A percentile compares a stretch with the other conserved stretches of the same genome.
Evolutionary conservation across 2,888 invertebrate species (phyloP).

Genomic region (Perithous albicinctus): DNA sequence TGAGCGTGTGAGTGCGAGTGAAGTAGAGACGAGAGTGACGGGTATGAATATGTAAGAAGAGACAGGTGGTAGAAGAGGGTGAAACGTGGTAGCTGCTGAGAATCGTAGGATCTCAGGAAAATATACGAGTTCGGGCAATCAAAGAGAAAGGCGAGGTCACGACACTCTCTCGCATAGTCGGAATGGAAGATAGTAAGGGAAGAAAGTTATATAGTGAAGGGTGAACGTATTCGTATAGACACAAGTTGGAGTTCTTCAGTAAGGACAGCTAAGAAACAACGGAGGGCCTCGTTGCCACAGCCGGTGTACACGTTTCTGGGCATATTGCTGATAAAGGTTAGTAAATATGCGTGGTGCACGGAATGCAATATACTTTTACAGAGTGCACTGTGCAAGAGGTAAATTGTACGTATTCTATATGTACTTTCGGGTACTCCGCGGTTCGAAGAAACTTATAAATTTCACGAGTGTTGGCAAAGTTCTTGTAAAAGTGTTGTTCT

Average conservation of each 20-base stretch:
- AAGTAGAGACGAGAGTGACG: not conserved
- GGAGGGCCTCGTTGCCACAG: no score
- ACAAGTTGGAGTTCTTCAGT: not conserved
- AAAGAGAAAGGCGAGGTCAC: conserved; percentile 10
- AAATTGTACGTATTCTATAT: not conserved
- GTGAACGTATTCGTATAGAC: not conserved
- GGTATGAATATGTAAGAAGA: conserved; percentile 1
- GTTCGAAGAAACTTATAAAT: conserved; percentile 5
- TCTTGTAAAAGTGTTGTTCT: conserved; percentile 3
- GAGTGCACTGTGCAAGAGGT: not conserved
- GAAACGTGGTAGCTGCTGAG: not conserved
- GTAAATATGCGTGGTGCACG: not conserved
- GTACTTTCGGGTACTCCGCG: not conserved
- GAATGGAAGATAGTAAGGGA: not conserved
- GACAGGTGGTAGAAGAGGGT: not conserved
- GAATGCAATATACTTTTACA: conserved; percentile 1
- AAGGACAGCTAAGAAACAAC: conserved; percentile 1
- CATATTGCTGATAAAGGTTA: not conserved
- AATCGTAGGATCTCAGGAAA: not conserved
- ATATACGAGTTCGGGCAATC: conserved; percentile 3
- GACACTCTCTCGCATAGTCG: not conserved
- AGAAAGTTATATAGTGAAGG: not conserved
- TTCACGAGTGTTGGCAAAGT: not conserved
- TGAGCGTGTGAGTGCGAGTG: not conserved
- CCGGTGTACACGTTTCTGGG: not conserved